Evolutionary conservation across 2,113 vertebrate genomes (phyloP).

Genomic region (Cynocephalus volans): DNA sequence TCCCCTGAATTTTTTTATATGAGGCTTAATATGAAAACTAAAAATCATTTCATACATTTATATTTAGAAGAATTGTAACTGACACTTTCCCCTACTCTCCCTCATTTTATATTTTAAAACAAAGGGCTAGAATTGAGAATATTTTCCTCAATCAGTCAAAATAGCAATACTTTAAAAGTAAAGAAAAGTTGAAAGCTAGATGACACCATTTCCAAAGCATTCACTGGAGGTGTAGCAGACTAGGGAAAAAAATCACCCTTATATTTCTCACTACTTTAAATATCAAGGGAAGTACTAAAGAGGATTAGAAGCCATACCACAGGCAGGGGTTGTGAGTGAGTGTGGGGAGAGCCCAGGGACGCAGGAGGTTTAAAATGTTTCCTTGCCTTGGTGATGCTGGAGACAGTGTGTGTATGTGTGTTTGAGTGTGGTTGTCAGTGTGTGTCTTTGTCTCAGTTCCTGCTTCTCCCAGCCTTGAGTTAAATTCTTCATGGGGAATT

Average conservation of each 20-base stretch:
- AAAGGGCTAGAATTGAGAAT: background rate
- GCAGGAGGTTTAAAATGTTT: background rate
- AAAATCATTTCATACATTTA: constrained; percentile 25
- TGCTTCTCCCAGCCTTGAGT: constrained; percentile 42
- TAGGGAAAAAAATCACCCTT: background rate
- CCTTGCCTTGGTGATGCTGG: background rate
- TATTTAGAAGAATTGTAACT: background rate
- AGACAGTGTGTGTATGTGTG: background rate
- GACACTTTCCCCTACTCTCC: background rate
- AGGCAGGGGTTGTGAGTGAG: background rate
- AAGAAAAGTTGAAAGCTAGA: background rate
- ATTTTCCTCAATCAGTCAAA: constrained; percentile 9
- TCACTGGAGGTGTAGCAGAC: background rate
- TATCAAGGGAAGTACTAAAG: background rate
- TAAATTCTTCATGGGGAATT: background rate
- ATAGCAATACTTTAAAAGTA: background rate
- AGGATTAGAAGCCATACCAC: background rate
- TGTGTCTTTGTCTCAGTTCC: background rate
- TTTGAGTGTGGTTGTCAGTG: background rate
- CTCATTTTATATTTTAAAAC: background rate
- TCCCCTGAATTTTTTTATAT: constrained; percentile 15
- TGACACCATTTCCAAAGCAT: background rate
- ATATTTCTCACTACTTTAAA: background rate
- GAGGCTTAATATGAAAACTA: background rate
- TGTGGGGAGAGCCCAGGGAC: background rate